A percentile compares a stretch with the other conserved stretches of the same genome.
Conservation (phyloP, 2,888 invertebrate species). For the Drosophila kambysellisi region DNA sequence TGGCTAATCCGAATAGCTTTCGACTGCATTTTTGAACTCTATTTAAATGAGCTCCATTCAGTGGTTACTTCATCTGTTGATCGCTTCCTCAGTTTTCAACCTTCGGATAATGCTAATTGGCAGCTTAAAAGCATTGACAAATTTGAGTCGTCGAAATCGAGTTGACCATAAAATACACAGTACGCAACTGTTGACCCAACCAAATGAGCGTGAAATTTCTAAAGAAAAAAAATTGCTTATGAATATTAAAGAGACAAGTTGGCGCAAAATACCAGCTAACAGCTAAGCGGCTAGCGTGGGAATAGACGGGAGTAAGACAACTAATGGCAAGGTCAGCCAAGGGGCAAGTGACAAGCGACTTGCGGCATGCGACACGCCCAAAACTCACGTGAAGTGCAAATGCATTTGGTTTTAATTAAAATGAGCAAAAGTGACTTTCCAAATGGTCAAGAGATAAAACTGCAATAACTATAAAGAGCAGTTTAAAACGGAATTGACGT, state of each 20-base stretch:
- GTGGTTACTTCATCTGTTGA: conserved; percentile 10
- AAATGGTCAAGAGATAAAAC: conserved; percentile 74
- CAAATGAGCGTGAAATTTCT: conserved; percentile 57
- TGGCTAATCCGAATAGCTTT: conserved; percentile 31
- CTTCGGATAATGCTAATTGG: conserved; percentile 62
- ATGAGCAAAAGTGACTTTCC: conserved; percentile 66
- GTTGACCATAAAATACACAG: conserved; percentile 20
- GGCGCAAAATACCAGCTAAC: conserved; percentile 6
- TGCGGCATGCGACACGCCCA: conserved; percentile 44
- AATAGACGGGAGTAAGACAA: conserved; percentile 27
- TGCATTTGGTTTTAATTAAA: conserved; percentile 76
- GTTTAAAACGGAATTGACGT: conserved; percentile 49
- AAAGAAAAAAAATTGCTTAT: conserved; percentile 14
- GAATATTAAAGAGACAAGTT: conserved; percentile 24
- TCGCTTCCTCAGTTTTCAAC: conserved; percentile 14
- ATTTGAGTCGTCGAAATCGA: conserved; percentile 36
- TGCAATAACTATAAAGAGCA: conserved; percentile 74
- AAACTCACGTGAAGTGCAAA: conserved; percentile 50
- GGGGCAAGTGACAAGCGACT: background rate
- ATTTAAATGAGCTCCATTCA: conserved; percentile 32
- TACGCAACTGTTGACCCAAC: conserved; percentile 47
- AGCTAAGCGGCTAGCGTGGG: conserved; percentile 49
- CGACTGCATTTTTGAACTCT: conserved; percentile 13
- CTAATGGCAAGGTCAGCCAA: conserved; percentile 37
- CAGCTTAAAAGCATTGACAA: conserved; percentile 46